Base-by-base conservation (phyloP, 2,113 vertebrate species). In the Cygnus atratus region DNA sequence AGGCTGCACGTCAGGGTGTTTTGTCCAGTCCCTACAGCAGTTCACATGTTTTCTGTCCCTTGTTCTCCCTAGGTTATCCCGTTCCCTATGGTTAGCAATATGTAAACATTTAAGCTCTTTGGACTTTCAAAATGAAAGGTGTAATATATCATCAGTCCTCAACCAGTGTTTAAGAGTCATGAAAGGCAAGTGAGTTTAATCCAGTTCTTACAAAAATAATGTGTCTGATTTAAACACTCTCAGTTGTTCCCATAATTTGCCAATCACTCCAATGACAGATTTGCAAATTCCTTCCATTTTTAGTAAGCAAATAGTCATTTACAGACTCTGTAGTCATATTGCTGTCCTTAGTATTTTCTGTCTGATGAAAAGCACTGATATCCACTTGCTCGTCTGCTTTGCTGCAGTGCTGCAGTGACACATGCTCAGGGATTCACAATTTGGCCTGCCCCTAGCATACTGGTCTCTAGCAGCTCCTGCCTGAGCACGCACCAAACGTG, bases 381-480 rank as follows among this genome's bases (percentile, higher is more conserved):
- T 6, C 52, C n/a, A 18, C 16, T 33, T 79, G 55, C 86, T 72
- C 14, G 18, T 11, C n/a, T 77, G 63, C 44, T 37, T 20, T 21
- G 59, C 25, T 50, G 10, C 35, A 19, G 72, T 17, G 44, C 73
- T 63, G 4, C 85, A 54, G 39, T 43, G 19, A 6, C 44, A 10
- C 0, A 1, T 22, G 66, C 25, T n/a, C 0, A 1, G 41, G 72
- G 35, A 7, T 57, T 74, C 3, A 0, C 2, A 5, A 5, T 14
- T 18, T 1, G 39, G 24, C 29, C 65, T 86, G 58, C 39, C 61
- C 54, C 2, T 26, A 68, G 14, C 2, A 0, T 37, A 33, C 57
- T 61, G 24, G 21, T 57, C 29, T 79, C 44, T 68, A 84, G 63
- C 73, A 90, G 70, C 65, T 72, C 72, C 63, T 48, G 71, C 22